Evolutionary conservation across 2,888 invertebrate genomes (phyloP), one percentile per base, ranked within the genome.

Genomic region (Ophraella communa): DNA sequence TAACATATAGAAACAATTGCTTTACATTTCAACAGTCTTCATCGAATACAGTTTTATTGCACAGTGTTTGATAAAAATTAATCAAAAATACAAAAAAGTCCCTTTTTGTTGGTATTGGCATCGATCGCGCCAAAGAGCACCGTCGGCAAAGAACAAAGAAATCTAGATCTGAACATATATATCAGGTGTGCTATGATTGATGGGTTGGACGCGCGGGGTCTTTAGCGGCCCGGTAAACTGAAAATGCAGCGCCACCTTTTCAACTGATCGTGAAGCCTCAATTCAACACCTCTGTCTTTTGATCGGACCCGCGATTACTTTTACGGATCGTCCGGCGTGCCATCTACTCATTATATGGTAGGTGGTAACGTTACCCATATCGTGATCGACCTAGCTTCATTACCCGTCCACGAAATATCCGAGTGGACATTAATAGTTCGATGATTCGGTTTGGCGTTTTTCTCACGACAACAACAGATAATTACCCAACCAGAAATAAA

Each of bases 241-340:
- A 51, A 51, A 51, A 51, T 47, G 21, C 76, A 78, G 76, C 54
- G 73, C 76, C 74, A 73, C 77, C 49, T 51, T 51, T 51, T 24
- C 77, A 76, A 73, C 77, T 68, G 70, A 66, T 76, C 77, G 77
- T 79, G 77, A 80, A 76, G 75, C 78, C 79, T 79, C 79, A 78
- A 79, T 81, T 81, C 81, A 79, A 79, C 81, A 81, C 81, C 80
- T 81, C 62, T 72, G 74, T 71, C 77, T 77, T 78, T 78, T 77
- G 79, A 80, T 79, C 76, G 73, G 68, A 71, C 73, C 78, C 76
- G 77, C 77, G 60, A 60, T 58, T 58, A 58, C 33, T 44, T 33
- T 23, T 39, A 23, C 47, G 57, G 11, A 21, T 8, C 8, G 42
- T 24, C 42, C 42, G 33, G n/a, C 51, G 52, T 27, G 44, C 71